A percentile compares a stretch with the other conserved stretches of the same genome.
Evolutionary conservation across 2,113 vertebrate genomes (phyloP).

Genomic region (Pangasianodon hypophthalmus): DNA sequence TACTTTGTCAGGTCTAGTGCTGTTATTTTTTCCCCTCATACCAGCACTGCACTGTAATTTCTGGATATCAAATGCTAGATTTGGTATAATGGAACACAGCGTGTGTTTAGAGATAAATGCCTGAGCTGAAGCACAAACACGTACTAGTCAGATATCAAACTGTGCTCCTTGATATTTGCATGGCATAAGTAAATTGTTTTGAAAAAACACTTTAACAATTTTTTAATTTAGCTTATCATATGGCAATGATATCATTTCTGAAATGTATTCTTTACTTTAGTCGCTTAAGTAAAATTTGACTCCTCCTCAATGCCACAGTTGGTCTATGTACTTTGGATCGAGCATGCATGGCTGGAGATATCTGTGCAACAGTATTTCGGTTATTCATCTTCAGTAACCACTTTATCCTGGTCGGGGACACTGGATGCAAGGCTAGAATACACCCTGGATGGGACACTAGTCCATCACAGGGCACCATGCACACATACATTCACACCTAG

Average conservation of each 20-base stretch:
- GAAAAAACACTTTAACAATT: neutral
- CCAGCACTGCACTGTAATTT: neutral
- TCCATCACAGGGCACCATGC: neutral
- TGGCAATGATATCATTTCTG: neutral
- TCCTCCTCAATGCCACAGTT: neutral
- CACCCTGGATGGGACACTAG: neutral
- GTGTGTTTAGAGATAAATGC: neutral
- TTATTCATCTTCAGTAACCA: neutral
- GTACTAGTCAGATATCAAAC: neutral
- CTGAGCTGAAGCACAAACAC: constrained; percentile 2
- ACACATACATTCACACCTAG: neutral
- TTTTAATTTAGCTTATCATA: neutral
- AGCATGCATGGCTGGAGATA: neutral
- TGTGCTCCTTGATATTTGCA: neutral
- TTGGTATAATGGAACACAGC: neutral
- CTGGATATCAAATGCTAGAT: neutral
- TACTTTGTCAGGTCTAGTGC: neutral
- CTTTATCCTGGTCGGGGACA: neutral
- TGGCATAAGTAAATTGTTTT: neutral
- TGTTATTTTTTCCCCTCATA: neutral
- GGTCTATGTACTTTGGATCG: neutral
- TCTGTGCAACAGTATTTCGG: neutral
- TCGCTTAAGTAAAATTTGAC: neutral
- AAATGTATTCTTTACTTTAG: neutral
- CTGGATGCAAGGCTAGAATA: neutral